Evolutionary conservation across 2,888 invertebrate genomes (phyloP), one percentile per base, ranked within the genome.

Genomic region (Mesorhabditis spiculigera): DNA sequence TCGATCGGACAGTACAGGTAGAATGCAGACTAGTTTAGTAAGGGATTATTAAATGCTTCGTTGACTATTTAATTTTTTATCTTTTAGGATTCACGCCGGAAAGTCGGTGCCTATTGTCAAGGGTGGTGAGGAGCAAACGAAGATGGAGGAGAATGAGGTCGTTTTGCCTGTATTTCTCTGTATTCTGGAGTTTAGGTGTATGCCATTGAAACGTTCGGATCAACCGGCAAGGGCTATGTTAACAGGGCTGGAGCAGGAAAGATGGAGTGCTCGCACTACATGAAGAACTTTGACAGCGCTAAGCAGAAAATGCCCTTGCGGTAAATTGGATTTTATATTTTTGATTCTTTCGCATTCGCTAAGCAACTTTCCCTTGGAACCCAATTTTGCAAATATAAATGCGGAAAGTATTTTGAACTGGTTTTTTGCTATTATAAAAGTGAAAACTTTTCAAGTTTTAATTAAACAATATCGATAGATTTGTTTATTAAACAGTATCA

Each of bases 21-120:
- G 50, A 63, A 50, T 10, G 16, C 43, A 5, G 45, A 28, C 28
- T 64, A n/a, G n/a, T 28, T 43, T 65, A 8, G n/a, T n/a, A n/a
- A n/a, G n/a, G n/a, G n/a, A n/a, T n/a, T n/a, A n/a, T n/a, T n/a
- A n/a, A n/a, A n/a, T n/a, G n/a, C n/a, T n/a, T n/a, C n/a, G n/a
- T n/a, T n/a, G n/a, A n/a, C n/a, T 58, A 58, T 58, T 13, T n/a
- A 58, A 13, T 63, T 2, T n/a, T 13, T 3, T 45, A 45, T 13
- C 50, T 69, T 73, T 13, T 65, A 77, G 80, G 42, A 90, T 90
- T 72, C 90, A 90, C 83, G 94, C 96, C 68, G 98, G 98, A 3
- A 98, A 98, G 89, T 97, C 98, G 0, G 98, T 98, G 66, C 98
- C 98, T 0, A 98, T 99, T 82, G 98, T 99, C 0, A 96, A 95